Evolutionary conservation across 2,113 vertebrate genomes (phyloP), one percentile per base, ranked within the genome.

Genomic region (Urocolius indicus): DNA sequence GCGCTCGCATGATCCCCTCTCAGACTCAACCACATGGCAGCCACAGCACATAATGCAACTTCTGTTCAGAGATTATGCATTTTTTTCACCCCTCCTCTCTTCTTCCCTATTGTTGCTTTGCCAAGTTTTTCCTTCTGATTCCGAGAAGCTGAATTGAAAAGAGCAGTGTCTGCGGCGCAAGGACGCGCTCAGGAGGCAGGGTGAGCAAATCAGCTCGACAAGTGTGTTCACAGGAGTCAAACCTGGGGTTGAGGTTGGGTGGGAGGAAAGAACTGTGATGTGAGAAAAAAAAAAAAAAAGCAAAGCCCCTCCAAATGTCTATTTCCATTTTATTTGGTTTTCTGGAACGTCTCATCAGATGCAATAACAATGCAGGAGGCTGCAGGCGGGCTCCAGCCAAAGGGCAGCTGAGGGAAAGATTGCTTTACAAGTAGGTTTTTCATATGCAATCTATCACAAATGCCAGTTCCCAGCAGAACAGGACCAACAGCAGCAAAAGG

Each of bases 81-180:
- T 74, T 57, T 19, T n/a, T 8, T 27, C 7, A 11, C 0, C 41
- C 55, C 8, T 17, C 16, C 55, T 17, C 46, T 4, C 38, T 11
- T 17, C 66, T 14, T 14, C 46, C 54, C 91, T 29, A 92, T 94
- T 91, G 79, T 67, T 93, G 75, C 94, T 85, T 68, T 57, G 67
- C 87, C 91, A 88, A 52, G 63, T 93, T 95, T 93, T 68, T 78
- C 6, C 77, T 76, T 59, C 96, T 91, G 19, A 6, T 84, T 78
- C 94, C 76, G 82, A 96, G 95, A 80, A 96, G 79, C 81, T 29
- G 90, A 65, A 62, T 91, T 51, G 72, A 96, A 95, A 96, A 96
- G 96, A 93, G 92, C 95, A 87, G 95, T 73, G 11, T 91, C 94
- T 87, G 61, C 30, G 26, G 95, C 49, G 85, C 88, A 29, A 54